phyloP scores from a whole-genome alignment of 2,797 vertebrate species.

The Darevskia mixta region DNA sequence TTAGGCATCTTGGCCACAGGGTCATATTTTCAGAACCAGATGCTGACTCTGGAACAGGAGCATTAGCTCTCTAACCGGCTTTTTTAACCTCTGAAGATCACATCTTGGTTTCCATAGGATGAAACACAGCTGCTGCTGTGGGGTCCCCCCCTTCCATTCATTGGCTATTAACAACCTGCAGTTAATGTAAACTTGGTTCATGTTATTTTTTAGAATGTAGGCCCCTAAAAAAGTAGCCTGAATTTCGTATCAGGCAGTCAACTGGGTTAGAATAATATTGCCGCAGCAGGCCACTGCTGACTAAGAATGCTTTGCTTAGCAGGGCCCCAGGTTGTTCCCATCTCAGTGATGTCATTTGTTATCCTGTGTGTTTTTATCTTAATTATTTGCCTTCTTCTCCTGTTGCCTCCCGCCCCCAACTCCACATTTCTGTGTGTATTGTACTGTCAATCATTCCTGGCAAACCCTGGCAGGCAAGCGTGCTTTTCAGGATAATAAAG shows the following conservation, averaged over 20 bases:
- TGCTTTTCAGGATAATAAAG: neutral
- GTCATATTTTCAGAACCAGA: neutral
- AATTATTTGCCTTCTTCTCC: neutral
- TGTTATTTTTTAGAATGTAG: neutral
- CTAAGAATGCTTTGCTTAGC: neutral
- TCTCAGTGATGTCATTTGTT: slow-evolving; percentile 20
- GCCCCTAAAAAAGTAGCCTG: neutral
- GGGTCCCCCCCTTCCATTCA: neutral
- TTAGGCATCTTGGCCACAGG: neutral
- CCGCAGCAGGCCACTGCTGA: neutral
- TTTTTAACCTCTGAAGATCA: neutral
- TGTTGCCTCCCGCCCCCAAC: neutral
- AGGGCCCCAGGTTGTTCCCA: neutral
- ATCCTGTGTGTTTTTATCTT: neutral
- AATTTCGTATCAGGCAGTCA: neutral
- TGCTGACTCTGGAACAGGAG: neutral
- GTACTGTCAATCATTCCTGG: neutral
- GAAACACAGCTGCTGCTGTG: neutral
- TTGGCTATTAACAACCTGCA: neutral
- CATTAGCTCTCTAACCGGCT: neutral
- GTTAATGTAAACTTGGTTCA: slow-evolving; percentile 16
- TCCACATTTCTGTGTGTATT: neutral
- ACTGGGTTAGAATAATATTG: slow-evolving; percentile 30
- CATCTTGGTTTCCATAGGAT: neutral
- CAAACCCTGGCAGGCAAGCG: neutral